Evolutionary conservation across 2,113 vertebrate genomes (phyloP).

Genomic region (Labeo rohita): DNA sequence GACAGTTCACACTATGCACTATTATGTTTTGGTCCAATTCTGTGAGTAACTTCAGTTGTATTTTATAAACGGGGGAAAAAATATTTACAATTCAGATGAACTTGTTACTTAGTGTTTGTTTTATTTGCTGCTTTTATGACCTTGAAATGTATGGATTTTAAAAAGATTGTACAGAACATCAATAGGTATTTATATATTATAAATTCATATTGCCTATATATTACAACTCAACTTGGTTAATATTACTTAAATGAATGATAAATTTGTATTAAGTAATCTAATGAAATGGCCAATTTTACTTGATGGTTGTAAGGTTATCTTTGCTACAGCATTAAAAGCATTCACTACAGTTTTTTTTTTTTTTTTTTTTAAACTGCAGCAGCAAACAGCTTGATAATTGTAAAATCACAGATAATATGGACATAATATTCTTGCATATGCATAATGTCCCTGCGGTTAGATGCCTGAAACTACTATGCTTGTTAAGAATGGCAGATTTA

Average conservation of each 20-base stretch:
- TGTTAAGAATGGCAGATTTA: neutral
- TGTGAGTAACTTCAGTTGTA: neutral
- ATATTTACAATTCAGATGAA: neutral
- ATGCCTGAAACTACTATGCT: neutral
- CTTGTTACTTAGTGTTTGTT: neutral
- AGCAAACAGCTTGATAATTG: neutral
- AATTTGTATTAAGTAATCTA: neutral
- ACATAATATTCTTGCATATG: conserved; percentile 23
- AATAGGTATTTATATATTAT: neutral
- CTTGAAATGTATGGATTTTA: neutral
- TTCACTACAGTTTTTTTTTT: neutral
- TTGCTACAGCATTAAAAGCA: no score
- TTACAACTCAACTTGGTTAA: neutral
- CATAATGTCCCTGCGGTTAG: neutral
- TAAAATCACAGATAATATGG: no score
- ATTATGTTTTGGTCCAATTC: neutral
- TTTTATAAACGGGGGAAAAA: neutral
- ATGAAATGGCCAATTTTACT: neutral
- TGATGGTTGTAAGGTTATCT: neutral
- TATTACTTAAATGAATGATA: neutral
- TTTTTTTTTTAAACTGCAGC: neutral
- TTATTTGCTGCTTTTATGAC: neutral
- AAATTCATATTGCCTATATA: neutral
- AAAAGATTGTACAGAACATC: neutral
- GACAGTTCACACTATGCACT: neutral